Conservation (phyloP, 2,888 invertebrate genomes). For the Melieria picta region DNA sequence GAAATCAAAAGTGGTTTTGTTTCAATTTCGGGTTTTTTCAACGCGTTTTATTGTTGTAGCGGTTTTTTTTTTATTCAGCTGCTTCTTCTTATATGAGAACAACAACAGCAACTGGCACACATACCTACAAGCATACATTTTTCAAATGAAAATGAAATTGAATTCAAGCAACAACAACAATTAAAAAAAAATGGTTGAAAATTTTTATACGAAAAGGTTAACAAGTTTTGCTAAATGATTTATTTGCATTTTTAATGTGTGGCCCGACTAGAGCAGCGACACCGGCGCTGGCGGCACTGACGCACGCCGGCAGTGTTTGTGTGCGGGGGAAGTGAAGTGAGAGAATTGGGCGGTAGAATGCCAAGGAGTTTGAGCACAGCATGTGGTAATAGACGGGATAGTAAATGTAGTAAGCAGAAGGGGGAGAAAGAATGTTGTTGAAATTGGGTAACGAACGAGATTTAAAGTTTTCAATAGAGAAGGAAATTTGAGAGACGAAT, state of each 20-base stretch:
- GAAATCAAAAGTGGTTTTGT: slow-evolving; percentile 18
- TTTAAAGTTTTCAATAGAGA: no score
- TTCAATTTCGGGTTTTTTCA: slow-evolving; percentile 19
- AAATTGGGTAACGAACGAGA: no score
- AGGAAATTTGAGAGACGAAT: no score
- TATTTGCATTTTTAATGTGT: slow-evolving; percentile 53
- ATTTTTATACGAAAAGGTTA: slow-evolving; percentile 55
- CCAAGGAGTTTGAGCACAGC: no score
- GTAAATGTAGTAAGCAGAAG: no score
- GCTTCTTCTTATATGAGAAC: neutral
- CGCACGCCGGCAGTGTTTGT: no score
- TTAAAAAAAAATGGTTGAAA: slow-evolving; percentile 10
- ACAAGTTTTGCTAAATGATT: slow-evolving; percentile 61
- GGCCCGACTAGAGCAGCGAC: no score
- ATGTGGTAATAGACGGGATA: no score
- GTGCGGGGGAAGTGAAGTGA: no score
- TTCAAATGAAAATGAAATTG: slow-evolving; percentile 35
- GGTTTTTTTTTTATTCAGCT: neutral
- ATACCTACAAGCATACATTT: neutral
- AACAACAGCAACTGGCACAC: neutral
- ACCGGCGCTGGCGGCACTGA: no score
- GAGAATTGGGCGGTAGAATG: no score
- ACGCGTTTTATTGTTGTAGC: neutral
- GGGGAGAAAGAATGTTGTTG: no score
- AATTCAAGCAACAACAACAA: slow-evolving; percentile 17